These are phyloP conservation scores for Hermodice carunculata DNA, from an alignment of 2,888 invertebrate genomes.

Conservation along the genomic window DNA sequence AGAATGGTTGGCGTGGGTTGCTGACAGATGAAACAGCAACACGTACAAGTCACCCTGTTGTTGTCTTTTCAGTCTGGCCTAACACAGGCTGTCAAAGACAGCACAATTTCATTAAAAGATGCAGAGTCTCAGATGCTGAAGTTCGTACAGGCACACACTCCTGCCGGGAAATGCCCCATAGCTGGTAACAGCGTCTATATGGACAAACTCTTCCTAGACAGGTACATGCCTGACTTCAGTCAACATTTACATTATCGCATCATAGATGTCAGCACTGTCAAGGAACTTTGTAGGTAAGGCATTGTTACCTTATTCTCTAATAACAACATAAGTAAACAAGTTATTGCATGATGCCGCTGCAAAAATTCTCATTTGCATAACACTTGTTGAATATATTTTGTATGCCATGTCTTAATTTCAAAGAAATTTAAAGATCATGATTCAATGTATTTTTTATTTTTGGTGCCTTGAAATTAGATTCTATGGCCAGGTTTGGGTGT, in stretches of 20 bases:
- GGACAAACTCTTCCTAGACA: constrained; percentile 85
- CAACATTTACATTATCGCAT: constrained; percentile 90
- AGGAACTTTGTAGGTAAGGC: constrained; percentile 78
- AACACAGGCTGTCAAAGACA: constrained; percentile 79
- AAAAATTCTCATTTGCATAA: too few species aligned
- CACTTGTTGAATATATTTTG: too few species aligned
- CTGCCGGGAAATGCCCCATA: constrained; percentile 76
- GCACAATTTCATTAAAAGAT: constrained; percentile 76
- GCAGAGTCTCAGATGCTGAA: constrained; percentile 81
- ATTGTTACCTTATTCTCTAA: too few species aligned
- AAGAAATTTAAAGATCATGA: too few species aligned
- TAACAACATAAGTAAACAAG: too few species aligned
- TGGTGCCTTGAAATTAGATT: too few species aligned
- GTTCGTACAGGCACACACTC: constrained; percentile 77
- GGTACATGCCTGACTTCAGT: constrained; percentile 85
- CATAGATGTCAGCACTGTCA: constrained; percentile 91
- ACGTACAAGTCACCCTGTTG: too few species aligned
- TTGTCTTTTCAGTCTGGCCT: constrained; percentile 81
- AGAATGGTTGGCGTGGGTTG: background rate
- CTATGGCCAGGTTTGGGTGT: too few species aligned
- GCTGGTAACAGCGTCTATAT: constrained; percentile 91
- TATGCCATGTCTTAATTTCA: too few species aligned
- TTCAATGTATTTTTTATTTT: too few species aligned
- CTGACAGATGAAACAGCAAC: too few species aligned
- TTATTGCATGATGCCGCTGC: too few species aligned